Evolutionary conservation across 2,888 invertebrate species (phyloP).

Genomic region (Cecidostiba fungosa): DNA sequence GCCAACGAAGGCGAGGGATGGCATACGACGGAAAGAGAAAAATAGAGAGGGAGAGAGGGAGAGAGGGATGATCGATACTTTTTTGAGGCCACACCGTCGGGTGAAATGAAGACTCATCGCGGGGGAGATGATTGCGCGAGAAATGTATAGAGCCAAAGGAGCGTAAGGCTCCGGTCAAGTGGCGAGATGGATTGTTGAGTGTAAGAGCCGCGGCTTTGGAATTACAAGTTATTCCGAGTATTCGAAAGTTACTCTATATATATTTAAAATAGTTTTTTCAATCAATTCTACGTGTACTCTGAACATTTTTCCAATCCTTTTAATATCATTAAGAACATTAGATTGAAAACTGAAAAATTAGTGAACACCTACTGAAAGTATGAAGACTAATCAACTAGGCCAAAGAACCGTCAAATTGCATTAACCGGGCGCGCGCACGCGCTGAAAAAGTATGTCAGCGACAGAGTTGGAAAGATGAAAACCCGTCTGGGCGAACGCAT

Average conservation of each 20-base stretch:
- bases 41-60: background rate
- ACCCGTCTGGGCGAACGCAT: background rate
- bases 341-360: background rate
- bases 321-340: too few relatives aligned
- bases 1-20: background rate
- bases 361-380: background rate
- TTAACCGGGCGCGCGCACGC: background rate
- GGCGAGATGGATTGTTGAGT: slow-evolving; percentile 18
- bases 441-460: background rate
- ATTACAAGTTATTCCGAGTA: background rate
- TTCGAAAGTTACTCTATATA: background rate
- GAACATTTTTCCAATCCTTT: too few relatives aligned
- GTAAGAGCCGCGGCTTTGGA: too few relatives aligned
- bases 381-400: background rate
- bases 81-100: background rate
- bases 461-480: background rate
- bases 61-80: slow-evolving; percentile 46
- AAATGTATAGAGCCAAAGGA: background rate
- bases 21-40: background rate
- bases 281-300: too few relatives aligned
- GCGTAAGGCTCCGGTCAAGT: background rate
- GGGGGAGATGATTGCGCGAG: background rate
- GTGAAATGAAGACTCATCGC: slow-evolving; percentile 24
- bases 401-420: background rate
- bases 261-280: too few relatives aligned